Percentiles rank a stretch among this genome's conserved stretches.
Evolutionary conservation across 2,113 vertebrate species (phyloP).

Genomic region (Odobenus rosmarus): DNA sequence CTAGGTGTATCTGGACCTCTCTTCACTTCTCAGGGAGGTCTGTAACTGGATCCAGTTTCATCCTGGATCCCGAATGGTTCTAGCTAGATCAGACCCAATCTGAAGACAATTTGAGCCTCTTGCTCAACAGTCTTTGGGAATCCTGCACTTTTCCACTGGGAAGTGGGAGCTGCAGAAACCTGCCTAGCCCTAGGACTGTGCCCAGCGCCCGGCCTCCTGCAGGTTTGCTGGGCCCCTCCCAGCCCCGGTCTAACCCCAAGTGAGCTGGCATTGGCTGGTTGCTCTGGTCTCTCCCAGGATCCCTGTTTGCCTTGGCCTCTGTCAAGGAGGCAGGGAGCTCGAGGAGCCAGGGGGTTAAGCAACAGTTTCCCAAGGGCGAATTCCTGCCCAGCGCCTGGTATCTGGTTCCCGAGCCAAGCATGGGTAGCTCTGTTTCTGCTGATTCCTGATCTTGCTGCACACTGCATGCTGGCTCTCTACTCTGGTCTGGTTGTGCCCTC

Average conservation of each 20-base stretch:
- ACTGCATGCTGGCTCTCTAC: neutral
- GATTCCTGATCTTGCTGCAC: neutral
- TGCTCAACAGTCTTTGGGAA: neutral
- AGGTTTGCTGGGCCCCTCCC: neutral
- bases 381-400: conserved; percentile 24
- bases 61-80: neutral
- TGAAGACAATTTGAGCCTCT: neutral
- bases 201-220: neutral
- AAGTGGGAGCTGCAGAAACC: neutral
- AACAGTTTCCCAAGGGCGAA: neutral
- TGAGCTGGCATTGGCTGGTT: conserved; percentile 18
- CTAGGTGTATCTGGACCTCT: neutral
- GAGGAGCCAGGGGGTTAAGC: conserved; percentile 15
- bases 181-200: neutral
- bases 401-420: conserved; percentile 37
- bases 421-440: neutral
- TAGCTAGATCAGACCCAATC: neutral
- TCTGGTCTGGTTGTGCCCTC: neutral
- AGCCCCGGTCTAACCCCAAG: neutral
- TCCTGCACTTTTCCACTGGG: neutral
- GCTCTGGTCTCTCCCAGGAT: neutral
- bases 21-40: neutral
- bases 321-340: neutral
- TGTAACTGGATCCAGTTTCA: no score
- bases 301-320: conserved; percentile 48